phyloP scores from a whole-genome alignment of 2,888 invertebrate species.

The Sarcophaga rosellei region DNA sequence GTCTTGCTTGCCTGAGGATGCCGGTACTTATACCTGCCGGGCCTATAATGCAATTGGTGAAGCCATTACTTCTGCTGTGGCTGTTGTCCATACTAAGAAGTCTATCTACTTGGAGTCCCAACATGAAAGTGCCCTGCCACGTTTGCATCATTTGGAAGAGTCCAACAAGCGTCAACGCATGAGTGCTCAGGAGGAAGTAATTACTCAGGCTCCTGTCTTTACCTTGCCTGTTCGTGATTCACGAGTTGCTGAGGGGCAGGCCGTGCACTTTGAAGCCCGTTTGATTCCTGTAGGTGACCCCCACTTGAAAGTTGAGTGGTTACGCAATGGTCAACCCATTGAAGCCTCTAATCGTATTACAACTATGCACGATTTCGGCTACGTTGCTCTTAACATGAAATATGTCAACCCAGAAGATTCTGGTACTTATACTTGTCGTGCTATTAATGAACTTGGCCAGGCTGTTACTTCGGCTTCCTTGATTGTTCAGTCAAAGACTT shows the following conservation, averaged over 20 bases:
- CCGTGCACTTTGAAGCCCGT: conserved; percentile 96
- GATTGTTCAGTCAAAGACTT: conserved; percentile 93
- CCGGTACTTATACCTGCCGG: conserved; percentile 96
- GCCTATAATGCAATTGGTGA: conserved; percentile 96
- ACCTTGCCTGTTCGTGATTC: conserved; percentile 95
- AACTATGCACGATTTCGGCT: conserved; percentile 99
- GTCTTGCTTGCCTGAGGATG: conserved; percentile 97
- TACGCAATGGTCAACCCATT: conserved; percentile 94
- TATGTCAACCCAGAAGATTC: conserved; percentile 97
- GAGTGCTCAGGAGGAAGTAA: conserved; percentile 88
- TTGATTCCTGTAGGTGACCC: conserved; percentile 97
- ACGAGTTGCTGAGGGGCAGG: conserved; percentile 93
- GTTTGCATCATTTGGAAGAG: conserved; percentile 92
- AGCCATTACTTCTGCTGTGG: conserved; percentile 94
- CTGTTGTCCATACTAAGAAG: conserved; percentile 91
- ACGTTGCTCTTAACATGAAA: conserved; percentile 96
- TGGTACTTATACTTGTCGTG: conserved; percentile 97
- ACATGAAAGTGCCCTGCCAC: conserved; percentile 91
- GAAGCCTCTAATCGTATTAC: conserved; percentile 95
- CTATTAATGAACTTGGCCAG: conserved; percentile 95
- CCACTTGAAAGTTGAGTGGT: conserved; percentile 95
- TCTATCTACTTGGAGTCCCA: conserved; percentile 94
- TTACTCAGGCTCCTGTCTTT: conserved; percentile 95
- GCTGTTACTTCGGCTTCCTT: conserved; percentile 97
- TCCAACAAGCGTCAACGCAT: conserved; percentile 88